Base-by-base conservation (phyloP, 2,888 invertebrate genomes). In the Ochropleura leucogaster region DNA sequence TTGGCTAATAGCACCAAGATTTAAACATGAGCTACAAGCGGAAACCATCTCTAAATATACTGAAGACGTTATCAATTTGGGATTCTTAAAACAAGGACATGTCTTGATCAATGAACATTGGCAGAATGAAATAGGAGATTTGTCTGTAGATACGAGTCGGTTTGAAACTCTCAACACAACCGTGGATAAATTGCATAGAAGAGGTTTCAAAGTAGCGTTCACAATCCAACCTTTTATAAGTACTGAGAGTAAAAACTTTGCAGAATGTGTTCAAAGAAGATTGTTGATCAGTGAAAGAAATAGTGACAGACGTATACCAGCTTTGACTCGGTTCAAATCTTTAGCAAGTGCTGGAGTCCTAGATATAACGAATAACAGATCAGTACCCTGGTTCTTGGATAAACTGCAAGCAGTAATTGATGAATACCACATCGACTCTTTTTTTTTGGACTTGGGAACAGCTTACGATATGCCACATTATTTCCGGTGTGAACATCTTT, bases 211-310 rank as follows among this genome's bases (percentile, higher is more conserved):
- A 89, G 98, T 99, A 18, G 98, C 98, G 0, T 97, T 99, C 84
- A 98, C 98, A n/a, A 97, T 99, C 0, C 99, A 99, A 90, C 99
- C 99, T 0, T 99, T 98, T 91, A 98, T 99, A 51, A 98, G 98
- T 69, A 98, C 98, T 0, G 98, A 98, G 88, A 98, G 99, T 83
- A 95, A 95, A 3, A 98, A 98, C 88, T 99, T 99, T 90, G 97
- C 97, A 70, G 98, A 98, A 86, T 98, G 98, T 0, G 98, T 99
- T 0, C 97, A 97, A 68, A 97, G 97, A 72, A 97, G 98, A 72
- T 91, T 98, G n/a, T 93, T 99, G 4, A 97, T 98, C 60, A 98
- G 98, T n/a, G 98, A 98, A 90, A 96, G 98, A 40, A 97, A 97
- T 75, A 98, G 98, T 83, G 98, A 98, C 87, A 97, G 97, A 74